Evolutionary conservation across 2,797 vertebrate genomes (phyloP).

Genomic region (Scolopax rusticola): DNA sequence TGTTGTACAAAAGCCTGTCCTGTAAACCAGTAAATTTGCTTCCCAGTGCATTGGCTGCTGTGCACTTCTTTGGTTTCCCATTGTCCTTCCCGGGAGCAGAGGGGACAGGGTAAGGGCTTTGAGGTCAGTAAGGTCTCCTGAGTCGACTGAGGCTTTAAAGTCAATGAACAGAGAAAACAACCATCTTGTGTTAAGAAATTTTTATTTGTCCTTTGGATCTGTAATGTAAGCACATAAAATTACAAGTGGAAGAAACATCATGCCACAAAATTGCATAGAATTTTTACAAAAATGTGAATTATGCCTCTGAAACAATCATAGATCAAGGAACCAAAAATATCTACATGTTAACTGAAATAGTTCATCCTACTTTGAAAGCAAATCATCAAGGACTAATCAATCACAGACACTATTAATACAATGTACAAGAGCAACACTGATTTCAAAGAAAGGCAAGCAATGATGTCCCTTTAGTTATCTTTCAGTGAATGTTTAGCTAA

Average conservation of each 20-base stretch:
- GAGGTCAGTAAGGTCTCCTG: not conserved
- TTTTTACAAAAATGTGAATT: constrained; percentile 88
- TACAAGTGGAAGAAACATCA: constrained; percentile 89
- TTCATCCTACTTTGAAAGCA: constrained; percentile 76
- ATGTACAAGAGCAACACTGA: constrained; percentile 90
- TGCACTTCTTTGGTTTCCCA: not conserved
- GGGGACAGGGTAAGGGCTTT: not conserved
- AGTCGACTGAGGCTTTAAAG: not conserved
- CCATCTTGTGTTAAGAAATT: constrained; percentile 82
- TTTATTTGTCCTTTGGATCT: constrained; percentile 87
- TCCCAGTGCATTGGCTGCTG: not conserved
- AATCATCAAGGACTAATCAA: constrained; percentile 81
- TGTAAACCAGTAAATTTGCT: not conserved
- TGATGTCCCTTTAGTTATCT: constrained; percentile 84
- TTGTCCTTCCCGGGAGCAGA: not conserved
- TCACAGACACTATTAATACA: constrained; percentile 81
- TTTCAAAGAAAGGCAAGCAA: constrained; percentile 89
- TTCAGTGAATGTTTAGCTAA: constrained; percentile 72
- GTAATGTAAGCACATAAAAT: constrained; percentile 89
- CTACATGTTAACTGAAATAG: constrained; percentile 80
- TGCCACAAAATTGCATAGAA: constrained; percentile 93
- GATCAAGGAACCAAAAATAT: constrained; percentile 79
- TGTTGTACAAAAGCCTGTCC: not conserved
- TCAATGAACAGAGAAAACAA: not conserved
- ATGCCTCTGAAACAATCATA: constrained; percentile 82